These are phyloP conservation scores for Trididemnum nubilum DNA, from an alignment of 23 tunicate genomes.

Conservation along the genomic window DNA sequence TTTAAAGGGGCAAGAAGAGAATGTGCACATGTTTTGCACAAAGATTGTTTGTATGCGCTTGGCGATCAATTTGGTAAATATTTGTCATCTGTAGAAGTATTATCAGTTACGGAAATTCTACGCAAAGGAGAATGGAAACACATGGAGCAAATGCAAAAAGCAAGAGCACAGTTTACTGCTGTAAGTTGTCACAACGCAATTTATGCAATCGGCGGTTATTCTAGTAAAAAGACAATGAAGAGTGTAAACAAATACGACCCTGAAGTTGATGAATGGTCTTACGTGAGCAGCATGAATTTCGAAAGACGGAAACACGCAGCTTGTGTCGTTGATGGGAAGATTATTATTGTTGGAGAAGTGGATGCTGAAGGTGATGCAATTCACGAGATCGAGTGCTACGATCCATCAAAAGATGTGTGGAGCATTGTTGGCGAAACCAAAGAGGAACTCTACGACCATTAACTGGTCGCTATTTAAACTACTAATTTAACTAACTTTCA, in stretches of 20 bases:
- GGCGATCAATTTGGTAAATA: not conserved
- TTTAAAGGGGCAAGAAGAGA: no score
- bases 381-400: not conserved
- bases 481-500: no score
- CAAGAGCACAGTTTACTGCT: not conserved
- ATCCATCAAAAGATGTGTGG: not conserved
- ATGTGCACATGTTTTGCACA: no score
- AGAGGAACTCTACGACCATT: not conserved
- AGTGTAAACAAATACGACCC: conserved; percentile 1
- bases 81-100: not conserved
- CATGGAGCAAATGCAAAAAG: not conserved
- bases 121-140: not conserved
- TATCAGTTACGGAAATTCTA: not conserved
- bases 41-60: not conserved
- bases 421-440: conserved; percentile 12
- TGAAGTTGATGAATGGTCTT: not conserved
- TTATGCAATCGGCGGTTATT: conserved; percentile 14
- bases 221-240: not conserved
- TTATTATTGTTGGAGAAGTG: not conserved
- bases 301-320: not conserved
- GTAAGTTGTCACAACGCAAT: not conserved
- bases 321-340: not conserved
- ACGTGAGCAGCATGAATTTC: not conserved
- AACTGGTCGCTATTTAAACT: not conserved
- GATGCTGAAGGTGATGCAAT: not conserved